Conservation (phyloP, 2,797 vertebrate genomes). For the Alcedo quadribrachys region DNA sequence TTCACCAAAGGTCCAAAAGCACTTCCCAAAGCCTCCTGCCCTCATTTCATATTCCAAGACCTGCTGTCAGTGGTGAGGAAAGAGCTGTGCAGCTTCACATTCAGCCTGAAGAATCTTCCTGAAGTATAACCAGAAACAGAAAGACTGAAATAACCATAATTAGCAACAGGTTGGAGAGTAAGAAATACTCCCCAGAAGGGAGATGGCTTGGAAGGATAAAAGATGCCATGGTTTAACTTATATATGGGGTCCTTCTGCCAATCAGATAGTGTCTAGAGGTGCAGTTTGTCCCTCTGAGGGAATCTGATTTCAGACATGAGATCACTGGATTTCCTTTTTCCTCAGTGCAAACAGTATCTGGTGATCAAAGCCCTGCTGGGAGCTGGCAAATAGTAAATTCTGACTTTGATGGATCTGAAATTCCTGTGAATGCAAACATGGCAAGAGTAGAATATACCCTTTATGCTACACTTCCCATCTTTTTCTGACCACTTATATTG, state of each 20-base stretch:
- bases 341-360: constrained; percentile 65
- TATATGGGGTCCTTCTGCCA: constrained; percentile 41
- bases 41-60: background rate
- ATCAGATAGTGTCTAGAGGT: constrained; percentile 56
- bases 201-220: constrained; percentile 32
- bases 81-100: background rate
- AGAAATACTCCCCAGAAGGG: constrained; percentile 6
- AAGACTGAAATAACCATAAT: background rate
- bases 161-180: background rate
- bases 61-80: background rate
- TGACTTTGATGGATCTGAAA: constrained; percentile 66
- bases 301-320: constrained; percentile 61
- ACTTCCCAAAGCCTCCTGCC: background rate
- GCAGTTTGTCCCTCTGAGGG: constrained; percentile 17
- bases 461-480: constrained; percentile 56
- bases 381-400: constrained; percentile 75
- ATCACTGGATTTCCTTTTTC: constrained; percentile 69
- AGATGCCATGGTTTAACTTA: constrained; percentile 18
- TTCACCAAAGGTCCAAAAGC: background rate
- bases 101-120: background rate
- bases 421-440: constrained; percentile 58
- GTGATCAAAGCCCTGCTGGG: constrained; percentile 78
- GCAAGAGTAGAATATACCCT: constrained; percentile 69
- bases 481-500: constrained; percentile 64
- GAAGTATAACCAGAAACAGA: background rate